Evolutionary conservation across 2,888 invertebrate genomes (phyloP), one percentile per base, ranked within the genome.

Genomic region (Acanthosepion lycidas): DNA sequence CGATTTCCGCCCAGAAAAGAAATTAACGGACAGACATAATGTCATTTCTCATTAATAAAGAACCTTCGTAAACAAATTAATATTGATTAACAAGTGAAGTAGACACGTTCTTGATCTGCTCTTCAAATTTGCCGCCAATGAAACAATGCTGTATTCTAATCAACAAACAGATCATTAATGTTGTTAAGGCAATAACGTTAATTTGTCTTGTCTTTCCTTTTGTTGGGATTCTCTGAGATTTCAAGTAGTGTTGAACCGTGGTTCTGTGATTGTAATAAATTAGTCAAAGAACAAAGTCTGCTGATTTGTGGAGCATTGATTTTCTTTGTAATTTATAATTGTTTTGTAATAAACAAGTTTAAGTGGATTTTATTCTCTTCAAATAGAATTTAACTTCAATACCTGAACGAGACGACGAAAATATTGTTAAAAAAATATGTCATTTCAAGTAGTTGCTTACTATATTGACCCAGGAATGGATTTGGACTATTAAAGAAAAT

Each of bases 71-170:
- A 78, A 78, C 15, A 78, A 78, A 78, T 78, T 23, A 9, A 15
- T 78, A n/a, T 78, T 5, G 78, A 78, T 78, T 33, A 33, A n/a
- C n/a, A 78, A n/a, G 9, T 12, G 1, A n/a, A 78, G n/a, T 12
- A n/a, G n/a, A 78, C 78, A 78, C 15, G 78, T 78, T 78, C 15
- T 28, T 78, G n/a, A 78, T 78, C n/a, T 33, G 33, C 5, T 78
- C 78, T 78, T 78, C n/a, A 78, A 78, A 78, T 78, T 78, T 78
- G 78, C 78, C 78, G 78, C 78, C 78, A 78, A 78, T 15, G n/a
- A n/a, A n/a, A 78, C 28, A 78, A 78, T n/a, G n/a, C 12, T 78
- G 8, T 78, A n/a, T 64, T 64, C 28, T 28, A 64, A 64, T 64
- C 64, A 64, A 12, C 28, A 64, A 64, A 28, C 78, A 78, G 78